Conservation (phyloP, 2,113 vertebrate genomes). For the Ifrita kowaldi region DNA sequence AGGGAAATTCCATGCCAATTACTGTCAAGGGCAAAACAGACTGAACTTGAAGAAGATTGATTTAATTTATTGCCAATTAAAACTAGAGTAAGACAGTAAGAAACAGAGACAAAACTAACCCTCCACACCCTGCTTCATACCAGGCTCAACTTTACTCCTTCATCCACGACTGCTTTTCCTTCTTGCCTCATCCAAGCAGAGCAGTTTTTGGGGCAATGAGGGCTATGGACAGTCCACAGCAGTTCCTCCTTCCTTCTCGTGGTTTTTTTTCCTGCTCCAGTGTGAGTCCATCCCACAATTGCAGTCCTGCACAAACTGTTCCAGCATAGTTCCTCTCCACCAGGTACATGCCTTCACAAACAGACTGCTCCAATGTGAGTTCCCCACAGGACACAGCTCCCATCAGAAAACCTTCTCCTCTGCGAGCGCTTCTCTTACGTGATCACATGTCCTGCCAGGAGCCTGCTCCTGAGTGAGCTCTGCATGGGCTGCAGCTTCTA, state of each 20-base stretch:
- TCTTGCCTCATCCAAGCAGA: background rate
- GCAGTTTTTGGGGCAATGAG: accelerated
- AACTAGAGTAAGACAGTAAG: background rate
- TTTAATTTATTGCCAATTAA: background rate
- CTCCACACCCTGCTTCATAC: background rate
- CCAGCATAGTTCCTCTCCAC: background rate
- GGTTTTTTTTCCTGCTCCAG: background rate
- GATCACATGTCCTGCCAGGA: background rate
- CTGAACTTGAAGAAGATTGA: background rate
- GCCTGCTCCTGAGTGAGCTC: accelerated
- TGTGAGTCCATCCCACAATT: accelerated
- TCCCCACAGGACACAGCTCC: background rate
- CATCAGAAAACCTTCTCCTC: background rate
- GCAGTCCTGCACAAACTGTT: background rate
- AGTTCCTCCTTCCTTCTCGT: background rate
- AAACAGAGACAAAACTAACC: background rate
- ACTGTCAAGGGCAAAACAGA: background rate
- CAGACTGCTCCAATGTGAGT: background rate
- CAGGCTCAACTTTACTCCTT: background rate
- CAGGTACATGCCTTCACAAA: background rate
- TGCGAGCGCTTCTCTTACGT: accelerated
- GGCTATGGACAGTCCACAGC: background rate
- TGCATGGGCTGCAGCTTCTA: background rate
- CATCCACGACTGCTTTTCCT: background rate
- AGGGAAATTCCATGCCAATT: background rate